phyloP scores from a whole-genome alignment of 2,797 vertebrate genomes.

The Fundulus diaphanus region DNA sequence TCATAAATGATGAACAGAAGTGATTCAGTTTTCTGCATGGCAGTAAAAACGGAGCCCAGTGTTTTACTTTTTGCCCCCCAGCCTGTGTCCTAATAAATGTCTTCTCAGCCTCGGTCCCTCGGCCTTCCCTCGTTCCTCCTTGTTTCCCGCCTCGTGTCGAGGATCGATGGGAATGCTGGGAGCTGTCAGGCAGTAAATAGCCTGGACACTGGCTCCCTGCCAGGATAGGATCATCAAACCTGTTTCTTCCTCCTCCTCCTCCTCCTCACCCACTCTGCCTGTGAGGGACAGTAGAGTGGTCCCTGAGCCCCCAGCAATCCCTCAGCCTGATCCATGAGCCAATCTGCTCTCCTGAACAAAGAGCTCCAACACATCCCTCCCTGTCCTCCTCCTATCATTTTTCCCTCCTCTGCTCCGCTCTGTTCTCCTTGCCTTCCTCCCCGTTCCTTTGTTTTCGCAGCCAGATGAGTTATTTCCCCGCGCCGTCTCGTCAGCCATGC shows the following conservation, averaged over 20 bases:
- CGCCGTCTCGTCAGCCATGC: constrained; percentile 62
- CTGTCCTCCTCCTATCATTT: constrained; percentile 18
- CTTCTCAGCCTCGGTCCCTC: constrained; percentile 1
- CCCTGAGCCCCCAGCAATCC: constrained; percentile 3
- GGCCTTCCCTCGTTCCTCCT: constrained; percentile 1
- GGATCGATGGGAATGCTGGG: constrained; percentile 69
- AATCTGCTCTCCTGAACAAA: constrained; percentile 34
- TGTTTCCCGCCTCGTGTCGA: constrained; percentile 23
- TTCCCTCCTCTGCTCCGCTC: constrained; percentile 5
- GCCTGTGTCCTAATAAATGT: neutral
- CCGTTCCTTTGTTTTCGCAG: constrained; percentile 38
- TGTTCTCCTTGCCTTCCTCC: constrained; percentile 2
- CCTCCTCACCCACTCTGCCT: constrained; percentile 8
- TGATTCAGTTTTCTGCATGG: no score
- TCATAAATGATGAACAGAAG: neutral
- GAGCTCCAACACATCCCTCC: constrained; percentile 29
- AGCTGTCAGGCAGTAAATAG: constrained; percentile 78
- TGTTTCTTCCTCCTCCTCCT: constrained; percentile 3
- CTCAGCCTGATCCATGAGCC: constrained; percentile 41
- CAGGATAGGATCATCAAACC: constrained; percentile 64
- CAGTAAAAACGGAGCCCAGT: no score
- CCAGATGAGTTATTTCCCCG: constrained; percentile 37
- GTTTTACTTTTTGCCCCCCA: no score
- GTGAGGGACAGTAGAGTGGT: constrained; percentile 15
- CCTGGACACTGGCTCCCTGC: constrained; percentile 55